Base-by-base conservation (phyloP, 1,140 invertebrate species). In the Ectropis grisescens region DNA sequence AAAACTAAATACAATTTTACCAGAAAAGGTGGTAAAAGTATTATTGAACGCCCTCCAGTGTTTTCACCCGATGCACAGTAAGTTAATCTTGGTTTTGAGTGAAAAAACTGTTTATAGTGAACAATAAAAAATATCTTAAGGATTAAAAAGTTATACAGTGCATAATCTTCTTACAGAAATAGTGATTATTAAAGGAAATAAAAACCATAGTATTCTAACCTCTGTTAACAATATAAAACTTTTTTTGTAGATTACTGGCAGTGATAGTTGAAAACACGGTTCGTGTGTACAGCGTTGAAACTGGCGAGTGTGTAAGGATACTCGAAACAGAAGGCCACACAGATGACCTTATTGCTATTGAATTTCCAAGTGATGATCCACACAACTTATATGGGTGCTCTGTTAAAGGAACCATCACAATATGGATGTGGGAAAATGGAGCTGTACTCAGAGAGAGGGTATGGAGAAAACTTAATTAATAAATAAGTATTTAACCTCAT, bases 51-150 rank as follows among this genome's bases (percentile, higher is more conserved):
- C n/a, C 52, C 52, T 5, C 76, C 80, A 22, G 41, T 71, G 34
- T 80, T 82, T 55, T 81, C 82, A 16, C 76, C 79, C 2, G 76
- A 82, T 48, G 75, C 69, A 60, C 59, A 75, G 82, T 83, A 62
- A 41, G 78, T 30, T 19, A 29, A 30, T 23, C n/a, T n/a, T n/a
- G n/a, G n/a, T n/a, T n/a, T n/a, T n/a, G n/a, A n/a, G n/a, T n/a
- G n/a, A n/a, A n/a, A n/a, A n/a, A n/a, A n/a, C n/a, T n/a, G n/a
- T n/a, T n/a, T n/a, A n/a, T n/a, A n/a, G n/a, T n/a, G n/a, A n/a
- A n/a, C n/a, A n/a, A n/a, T n/a, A n/a, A n/a, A n/a, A n/a, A n/a
- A 19, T 3, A 19, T 19, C 16, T 3, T 19, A 19, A 19, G 8
- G 8, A 19, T 19, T 8, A 19, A 19, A 19, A 19, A 8, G 3